Percentiles rank a stretch among this genome's conserved stretches.
Conservation (phyloP, 1,140 invertebrate species). For the Neuroterus valhalla region DNA sequence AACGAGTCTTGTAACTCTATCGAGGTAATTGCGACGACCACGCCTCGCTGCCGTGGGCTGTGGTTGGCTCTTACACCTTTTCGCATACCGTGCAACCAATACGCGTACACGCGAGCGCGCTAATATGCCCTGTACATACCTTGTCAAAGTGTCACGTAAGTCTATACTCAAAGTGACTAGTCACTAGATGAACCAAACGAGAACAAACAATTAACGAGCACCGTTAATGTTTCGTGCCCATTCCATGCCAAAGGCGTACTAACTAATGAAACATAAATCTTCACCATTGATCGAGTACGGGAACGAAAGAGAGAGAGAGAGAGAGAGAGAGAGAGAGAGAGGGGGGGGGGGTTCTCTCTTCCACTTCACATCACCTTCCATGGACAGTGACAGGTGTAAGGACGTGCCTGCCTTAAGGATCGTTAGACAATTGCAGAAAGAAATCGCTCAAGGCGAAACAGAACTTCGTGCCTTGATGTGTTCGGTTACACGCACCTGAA, state of each 20-base stretch:
- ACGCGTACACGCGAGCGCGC: slow-evolving; percentile 32
- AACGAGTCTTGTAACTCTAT: slow-evolving; percentile 73
- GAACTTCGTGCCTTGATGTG: slow-evolving; percentile 17
- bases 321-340: slow-evolving; percentile 2
- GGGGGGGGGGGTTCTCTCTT: not conserved
- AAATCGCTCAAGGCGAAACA: slow-evolving; percentile 21
- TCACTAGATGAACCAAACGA: slow-evolving; percentile 46
- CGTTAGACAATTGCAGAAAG: slow-evolving; percentile 20
- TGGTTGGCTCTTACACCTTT: slow-evolving; percentile 60
- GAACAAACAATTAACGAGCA: slow-evolving; percentile 65
- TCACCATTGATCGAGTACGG: slow-evolving; percentile 38
- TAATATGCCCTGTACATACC: slow-evolving; percentile 54
- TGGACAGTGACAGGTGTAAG: slow-evolving; percentile 12
- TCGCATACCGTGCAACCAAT: slow-evolving; percentile 50
- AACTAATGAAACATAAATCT: slow-evolving; percentile 67
- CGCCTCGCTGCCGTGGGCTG: slow-evolving; percentile 65
- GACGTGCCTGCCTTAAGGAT: slow-evolving; percentile 30
- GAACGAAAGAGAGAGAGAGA: slow-evolving; percentile 1
- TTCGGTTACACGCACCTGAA: not conserved
- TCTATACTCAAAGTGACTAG: slow-evolving; percentile 13
- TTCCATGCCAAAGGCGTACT: slow-evolving; percentile 63
- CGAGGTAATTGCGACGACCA: slow-evolving; percentile 70
- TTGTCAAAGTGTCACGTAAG: slow-evolving; percentile 55
- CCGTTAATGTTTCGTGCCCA: slow-evolving; percentile 62
- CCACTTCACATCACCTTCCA: slow-evolving; percentile 15